Conservation (phyloP, 2,888 invertebrate genomes). For the Heteromurus nitidus region DNA sequence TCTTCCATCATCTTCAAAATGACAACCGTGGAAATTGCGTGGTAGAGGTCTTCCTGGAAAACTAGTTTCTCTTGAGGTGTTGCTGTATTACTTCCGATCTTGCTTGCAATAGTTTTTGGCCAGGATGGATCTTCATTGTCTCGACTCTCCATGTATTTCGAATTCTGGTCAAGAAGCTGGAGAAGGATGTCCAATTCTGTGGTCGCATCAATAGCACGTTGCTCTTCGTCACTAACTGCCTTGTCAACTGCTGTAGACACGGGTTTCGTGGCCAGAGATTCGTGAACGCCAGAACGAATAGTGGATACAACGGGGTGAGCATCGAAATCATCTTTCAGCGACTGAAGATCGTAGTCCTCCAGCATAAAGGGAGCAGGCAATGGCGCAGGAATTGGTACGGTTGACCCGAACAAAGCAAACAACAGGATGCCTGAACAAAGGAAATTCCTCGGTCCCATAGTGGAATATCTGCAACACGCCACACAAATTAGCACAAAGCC, state of each 20-base stretch:
- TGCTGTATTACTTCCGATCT: background rate
- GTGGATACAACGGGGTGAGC: background rate
- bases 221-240: background rate
- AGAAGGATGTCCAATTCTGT: conserved; percentile 17
- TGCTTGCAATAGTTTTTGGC: conserved; percentile 3
- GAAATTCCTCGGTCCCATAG: too few species aligned
- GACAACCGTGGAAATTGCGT: conserved; percentile 15
- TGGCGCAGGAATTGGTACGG: background rate
- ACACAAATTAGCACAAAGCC: too few species aligned
- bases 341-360: conserved; percentile 16
- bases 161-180: conserved; percentile 20
- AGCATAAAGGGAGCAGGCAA: too few species aligned
- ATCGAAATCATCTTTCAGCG: conserved; percentile 14
- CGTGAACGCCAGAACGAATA: background rate
- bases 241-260: background rate
- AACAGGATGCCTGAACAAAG: background rate
- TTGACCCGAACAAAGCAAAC: background rate
- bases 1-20: conserved; percentile 47
- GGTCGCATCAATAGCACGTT: too few species aligned
- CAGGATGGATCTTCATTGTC: conserved; percentile 33
- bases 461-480: too few species aligned
- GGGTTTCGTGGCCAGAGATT: background rate
- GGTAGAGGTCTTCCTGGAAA: conserved; percentile 24
- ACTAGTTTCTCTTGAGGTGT: conserved; percentile 5
- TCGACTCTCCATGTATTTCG: conserved; percentile 24